These are phyloP conservation scores for Lacerta bilineata DNA, from an alignment of 2,797 vertebrate species.

Conservation along the genomic window DNA sequence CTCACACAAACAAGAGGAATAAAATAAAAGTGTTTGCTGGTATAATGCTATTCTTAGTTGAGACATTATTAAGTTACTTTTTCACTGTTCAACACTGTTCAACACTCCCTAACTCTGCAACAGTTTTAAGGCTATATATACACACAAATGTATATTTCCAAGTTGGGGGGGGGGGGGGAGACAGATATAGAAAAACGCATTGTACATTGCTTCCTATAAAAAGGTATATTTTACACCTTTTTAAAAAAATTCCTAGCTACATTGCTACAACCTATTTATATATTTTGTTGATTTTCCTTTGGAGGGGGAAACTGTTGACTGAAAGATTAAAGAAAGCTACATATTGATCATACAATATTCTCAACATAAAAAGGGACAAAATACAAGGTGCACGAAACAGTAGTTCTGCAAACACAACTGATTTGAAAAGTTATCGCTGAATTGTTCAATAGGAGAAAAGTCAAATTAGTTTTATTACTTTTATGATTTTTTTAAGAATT, in stretches of 20 bases:
- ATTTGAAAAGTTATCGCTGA: slow-evolving; percentile 76
- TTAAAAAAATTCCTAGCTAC: slow-evolving; percentile 64
- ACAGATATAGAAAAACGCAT: slow-evolving; percentile 76
- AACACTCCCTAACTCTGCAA: slow-evolving; percentile 79
- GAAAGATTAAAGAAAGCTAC: slow-evolving; percentile 77
- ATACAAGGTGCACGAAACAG: slow-evolving; percentile 81
- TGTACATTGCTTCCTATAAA: slow-evolving; percentile 77
- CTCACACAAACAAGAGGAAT: slow-evolving; percentile 79
- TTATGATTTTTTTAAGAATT: slow-evolving; percentile 76
- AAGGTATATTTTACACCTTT: slow-evolving; percentile 77
- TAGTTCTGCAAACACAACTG: slow-evolving; percentile 79
- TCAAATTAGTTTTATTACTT: slow-evolving; percentile 78
- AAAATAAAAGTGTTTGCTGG: slow-evolving; percentile 78
- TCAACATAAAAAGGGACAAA: slow-evolving; percentile 76
- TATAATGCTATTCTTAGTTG: slow-evolving; percentile 77
- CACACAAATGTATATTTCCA: slow-evolving; percentile 82
- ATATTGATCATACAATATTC: slow-evolving; percentile 70
- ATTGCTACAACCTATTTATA: slow-evolving; percentile 79
- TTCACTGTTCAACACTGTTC: slow-evolving; percentile 64
- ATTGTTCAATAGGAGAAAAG: slow-evolving; percentile 76
- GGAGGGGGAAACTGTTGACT: slow-evolving; percentile 77
- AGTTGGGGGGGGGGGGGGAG: slow-evolving; percentile 73
- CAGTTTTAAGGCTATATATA: slow-evolving; percentile 84
- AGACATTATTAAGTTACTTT: slow-evolving; percentile 80
- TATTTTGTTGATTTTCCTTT: slow-evolving; percentile 78